Evolutionary conservation across 2,113 vertebrate genomes (phyloP), one percentile per base, ranked within the genome.

Genomic region (Eretmochelys imbricata): DNA sequence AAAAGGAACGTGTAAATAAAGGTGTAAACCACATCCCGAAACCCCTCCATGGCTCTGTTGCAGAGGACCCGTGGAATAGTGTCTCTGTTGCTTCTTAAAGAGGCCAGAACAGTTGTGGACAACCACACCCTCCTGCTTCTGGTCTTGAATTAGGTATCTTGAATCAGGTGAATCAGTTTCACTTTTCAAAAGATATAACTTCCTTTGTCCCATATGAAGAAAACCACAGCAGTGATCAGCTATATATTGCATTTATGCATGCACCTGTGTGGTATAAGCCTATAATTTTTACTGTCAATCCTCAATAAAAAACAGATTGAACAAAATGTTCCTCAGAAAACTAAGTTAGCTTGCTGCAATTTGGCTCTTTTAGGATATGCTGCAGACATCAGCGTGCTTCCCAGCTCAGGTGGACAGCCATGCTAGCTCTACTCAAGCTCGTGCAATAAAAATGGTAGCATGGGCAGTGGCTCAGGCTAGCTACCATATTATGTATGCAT

Each of bases 21-120:
- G 1, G 65, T 3, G 24, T 69, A 54, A 93, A 65, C 20, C 0
- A 4, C 42, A 29, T 90, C 35, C 53, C 31, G 10, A 1, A 0
- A 29, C 88, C 85, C 38, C 22, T 48, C 78, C 29, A 6, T 78
- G 0, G 1, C 55, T 46, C 55, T n/a, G 5, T 19, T 46, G 14
- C 27, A 79, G 46, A 42, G 48, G 14, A 25, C 46, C 27, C 5
- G 17, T 91, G 50, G 38, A 79, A 17, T 31, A 85, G 38, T 90
- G 87, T 75, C 85, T 42, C 22, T 2, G 2, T 86, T 93, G 65
- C 46, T 89, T 48, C 12, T 75, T n/a, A 57, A 84, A 78, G 48
- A 57, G 80, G 27, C 4, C 5, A 65, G n/a, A 86, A 89, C 76
- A 91, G 4, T 7, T 76, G 13, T 5, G n/a, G 48, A n/a, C 25